Evolutionary conservation across 1,140 invertebrate genomes (phyloP).

Genomic region (Carposina sasakii): DNA sequence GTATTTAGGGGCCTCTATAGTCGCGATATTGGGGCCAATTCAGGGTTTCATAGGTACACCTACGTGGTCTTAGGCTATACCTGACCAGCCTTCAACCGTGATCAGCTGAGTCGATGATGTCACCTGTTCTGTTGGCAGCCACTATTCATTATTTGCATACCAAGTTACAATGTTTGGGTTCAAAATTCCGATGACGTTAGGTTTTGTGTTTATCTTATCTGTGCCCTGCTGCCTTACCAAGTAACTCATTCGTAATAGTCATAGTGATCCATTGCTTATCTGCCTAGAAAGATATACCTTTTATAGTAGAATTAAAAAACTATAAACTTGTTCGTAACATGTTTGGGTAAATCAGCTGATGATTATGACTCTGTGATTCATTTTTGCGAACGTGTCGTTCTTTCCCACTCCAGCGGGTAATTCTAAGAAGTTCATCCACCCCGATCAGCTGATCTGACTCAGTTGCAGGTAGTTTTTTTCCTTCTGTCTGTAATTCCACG

Average conservation of each 20-base stretch:
- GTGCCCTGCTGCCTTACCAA: too few species aligned
- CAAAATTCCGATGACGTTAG: too few species aligned
- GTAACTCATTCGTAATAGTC: too few species aligned
- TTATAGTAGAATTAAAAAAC: too few species aligned
- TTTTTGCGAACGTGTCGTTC: conserved; percentile 27
- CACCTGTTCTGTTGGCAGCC: too few species aligned
- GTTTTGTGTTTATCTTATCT: too few species aligned
- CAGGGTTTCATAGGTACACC: conserved; percentile 20
- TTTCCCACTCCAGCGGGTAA: conserved; percentile 26
- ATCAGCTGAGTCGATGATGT: conserved; percentile 59
- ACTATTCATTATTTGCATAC: too few species aligned
- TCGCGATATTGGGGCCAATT: conserved; percentile 13
- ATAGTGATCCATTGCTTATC: too few species aligned
- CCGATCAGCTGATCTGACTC: conserved; percentile 61
- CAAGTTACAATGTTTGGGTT: too few species aligned
- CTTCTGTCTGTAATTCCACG: too few species aligned
- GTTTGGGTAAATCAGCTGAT: conserved; percentile 60
- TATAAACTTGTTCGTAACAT: too few species aligned
- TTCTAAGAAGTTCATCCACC: conserved; percentile 57
- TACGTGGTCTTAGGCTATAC: conserved; percentile 26
- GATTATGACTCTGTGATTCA: conserved; percentile 56
- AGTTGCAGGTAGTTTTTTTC: neutral
- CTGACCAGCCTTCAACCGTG: conserved; percentile 58
- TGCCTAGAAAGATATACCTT: too few species aligned
- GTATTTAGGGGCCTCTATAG: neutral